Conservation (phyloP, 2,797 vertebrate species). For the Nyctibius grandis region DNA sequence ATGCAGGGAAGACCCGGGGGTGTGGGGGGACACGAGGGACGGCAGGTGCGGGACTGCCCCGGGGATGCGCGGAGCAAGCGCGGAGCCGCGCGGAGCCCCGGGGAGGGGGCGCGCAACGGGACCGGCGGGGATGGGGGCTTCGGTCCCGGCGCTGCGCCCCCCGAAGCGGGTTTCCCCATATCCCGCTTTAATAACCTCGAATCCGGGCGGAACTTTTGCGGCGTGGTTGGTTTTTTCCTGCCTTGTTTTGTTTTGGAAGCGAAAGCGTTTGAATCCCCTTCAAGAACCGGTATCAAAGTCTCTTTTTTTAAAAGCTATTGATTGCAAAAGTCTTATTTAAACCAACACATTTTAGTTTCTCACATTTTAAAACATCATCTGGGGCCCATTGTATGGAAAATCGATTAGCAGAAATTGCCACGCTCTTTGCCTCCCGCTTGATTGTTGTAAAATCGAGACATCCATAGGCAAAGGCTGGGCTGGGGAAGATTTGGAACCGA, state of each 20-base stretch:
- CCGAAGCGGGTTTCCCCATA: background rate
- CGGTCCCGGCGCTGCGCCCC: background rate
- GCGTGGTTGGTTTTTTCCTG: background rate
- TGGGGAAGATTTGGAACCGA: constrained; percentile 49
- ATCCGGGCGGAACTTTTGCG: constrained; percentile 12
- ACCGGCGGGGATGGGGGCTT: background rate
- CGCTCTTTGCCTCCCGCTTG: constrained; percentile 64
- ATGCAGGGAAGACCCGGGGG: too few relatives aligned
- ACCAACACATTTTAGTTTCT: constrained; percentile 71
- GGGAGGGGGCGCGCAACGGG: background rate
- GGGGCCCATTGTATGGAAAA: constrained; percentile 70
- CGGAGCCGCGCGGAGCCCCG: background rate
- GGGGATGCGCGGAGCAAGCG: background rate
- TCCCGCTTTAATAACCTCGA: background rate
- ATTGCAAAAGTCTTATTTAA: constrained; percentile 72
- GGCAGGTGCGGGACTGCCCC: background rate
- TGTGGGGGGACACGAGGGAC: too few relatives aligned
- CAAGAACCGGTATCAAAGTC: constrained; percentile 62
- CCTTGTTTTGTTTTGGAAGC: constrained; percentile 30
- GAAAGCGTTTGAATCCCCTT: constrained; percentile 56
- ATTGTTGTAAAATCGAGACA: constrained; percentile 71
- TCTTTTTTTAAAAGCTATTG: constrained; percentile 55
- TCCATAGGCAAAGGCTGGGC: constrained; percentile 58
- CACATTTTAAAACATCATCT: constrained; percentile 73
- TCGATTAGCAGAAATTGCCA: constrained; percentile 72